These are phyloP conservation scores for Protaetia brevitarsis DNA, from an alignment of 1,140 invertebrate species.

Conservation along the genomic window DNA sequence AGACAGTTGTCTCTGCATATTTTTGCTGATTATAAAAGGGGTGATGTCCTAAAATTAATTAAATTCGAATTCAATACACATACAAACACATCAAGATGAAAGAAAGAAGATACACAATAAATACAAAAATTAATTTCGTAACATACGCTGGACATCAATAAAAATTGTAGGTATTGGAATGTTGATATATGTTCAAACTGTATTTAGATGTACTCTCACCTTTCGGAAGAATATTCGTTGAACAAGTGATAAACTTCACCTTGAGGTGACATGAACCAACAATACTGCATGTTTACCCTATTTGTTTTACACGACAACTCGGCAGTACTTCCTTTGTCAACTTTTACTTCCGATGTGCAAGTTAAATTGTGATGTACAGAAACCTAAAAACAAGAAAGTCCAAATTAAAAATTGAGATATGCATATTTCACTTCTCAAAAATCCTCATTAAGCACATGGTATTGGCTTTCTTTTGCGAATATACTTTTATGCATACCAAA, in stretches of 20 bases:
- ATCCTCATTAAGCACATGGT: no score
- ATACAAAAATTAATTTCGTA: background rate
- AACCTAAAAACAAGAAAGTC: no score
- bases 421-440: no score
- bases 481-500: no score
- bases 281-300: conserved; percentile 23
- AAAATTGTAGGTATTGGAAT: background rate
- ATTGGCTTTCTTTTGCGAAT: no score
- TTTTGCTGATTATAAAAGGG: no score
- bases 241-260: background rate
- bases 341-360: background rate
- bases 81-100: no score
- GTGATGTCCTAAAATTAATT: no score
- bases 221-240: background rate
- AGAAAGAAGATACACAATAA: no score
- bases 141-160: background rate
- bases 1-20: no score
- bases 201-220: background rate
- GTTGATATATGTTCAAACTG: background rate
- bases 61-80: no score
- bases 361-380: background rate
- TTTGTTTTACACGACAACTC: conserved; percentile 23
- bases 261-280: conserved; percentile 26
- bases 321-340: background rate
- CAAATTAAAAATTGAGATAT: no score